phyloP scores from a whole-genome alignment of 2,113 vertebrate species.

The Lontra canadensis region DNA sequence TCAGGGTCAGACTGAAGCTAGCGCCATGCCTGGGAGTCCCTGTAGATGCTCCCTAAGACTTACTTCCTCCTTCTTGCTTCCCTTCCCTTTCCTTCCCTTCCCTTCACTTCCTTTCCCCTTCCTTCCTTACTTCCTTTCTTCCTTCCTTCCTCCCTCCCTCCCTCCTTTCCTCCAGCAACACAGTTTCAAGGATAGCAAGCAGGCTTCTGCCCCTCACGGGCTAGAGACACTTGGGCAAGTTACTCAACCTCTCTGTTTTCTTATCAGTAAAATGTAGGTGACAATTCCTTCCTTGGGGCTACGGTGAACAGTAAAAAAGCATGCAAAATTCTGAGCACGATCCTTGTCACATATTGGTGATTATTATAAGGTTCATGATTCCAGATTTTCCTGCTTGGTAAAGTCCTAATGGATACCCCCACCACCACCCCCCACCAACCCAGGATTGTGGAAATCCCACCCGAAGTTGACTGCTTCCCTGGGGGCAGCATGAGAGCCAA shows the following conservation, averaged over 20 bases:
- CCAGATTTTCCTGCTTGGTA: background rate
- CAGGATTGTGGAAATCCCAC: background rate
- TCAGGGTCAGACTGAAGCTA: background rate
- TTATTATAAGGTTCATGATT: background rate
- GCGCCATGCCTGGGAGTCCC: background rate
- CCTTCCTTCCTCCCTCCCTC: fast-evolving
- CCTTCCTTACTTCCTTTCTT: fast-evolving
- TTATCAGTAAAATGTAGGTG: background rate
- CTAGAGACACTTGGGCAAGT: background rate
- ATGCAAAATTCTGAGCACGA: background rate
- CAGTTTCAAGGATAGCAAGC: background rate
- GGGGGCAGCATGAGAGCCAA: background rate
- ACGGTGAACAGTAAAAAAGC: background rate
- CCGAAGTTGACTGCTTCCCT: background rate
- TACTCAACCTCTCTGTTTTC: slow-evolving; percentile 17
- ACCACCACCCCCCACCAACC: too few species aligned
- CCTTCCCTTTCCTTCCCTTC: fast-evolving
- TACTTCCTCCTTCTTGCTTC: fast-evolving
- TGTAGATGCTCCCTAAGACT: background rate
- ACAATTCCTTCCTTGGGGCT: background rate
- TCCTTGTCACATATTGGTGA: background rate
- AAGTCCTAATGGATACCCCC: background rate
- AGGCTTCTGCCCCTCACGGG: background rate
- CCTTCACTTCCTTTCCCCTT: fast-evolving
- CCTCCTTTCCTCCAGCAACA: background rate